Evolutionary conservation across 2,797 vertebrate species (phyloP).

Genomic region (Propithecus deckenii): DNA sequence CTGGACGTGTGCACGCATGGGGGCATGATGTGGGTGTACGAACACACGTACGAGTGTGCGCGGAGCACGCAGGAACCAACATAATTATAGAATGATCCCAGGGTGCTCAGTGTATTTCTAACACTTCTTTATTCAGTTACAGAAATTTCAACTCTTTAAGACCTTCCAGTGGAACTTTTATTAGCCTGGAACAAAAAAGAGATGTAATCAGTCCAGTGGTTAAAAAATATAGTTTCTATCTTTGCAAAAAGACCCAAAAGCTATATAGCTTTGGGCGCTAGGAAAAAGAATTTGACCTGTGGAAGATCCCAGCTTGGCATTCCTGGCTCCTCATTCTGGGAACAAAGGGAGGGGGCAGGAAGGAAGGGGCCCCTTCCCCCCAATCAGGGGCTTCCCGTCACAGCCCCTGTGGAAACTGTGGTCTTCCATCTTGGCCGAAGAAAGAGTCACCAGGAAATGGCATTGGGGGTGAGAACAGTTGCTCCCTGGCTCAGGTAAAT

Average conservation of each 20-base stretch:
- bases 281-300: background rate
- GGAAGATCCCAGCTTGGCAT: slow-evolving; percentile 68
- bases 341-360: slow-evolving; percentile 70
- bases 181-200: slow-evolving; percentile 22
- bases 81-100: background rate
- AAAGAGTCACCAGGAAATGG: slow-evolving; percentile 67
- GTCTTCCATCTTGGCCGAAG: slow-evolving; percentile 25
- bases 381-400: slow-evolving; percentile 63
- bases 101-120: background rate
- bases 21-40: accelerated
- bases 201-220: background rate
- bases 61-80: background rate
- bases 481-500: slow-evolving; percentile 63
- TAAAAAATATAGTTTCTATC: slow-evolving; percentile 47
- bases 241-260: background rate
- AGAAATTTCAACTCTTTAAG: slow-evolving; percentile 7
- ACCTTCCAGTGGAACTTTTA: background rate
- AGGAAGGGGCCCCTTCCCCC: slow-evolving; percentile 68
- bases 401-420: background rate
- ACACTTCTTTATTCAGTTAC: background rate
- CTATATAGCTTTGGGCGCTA: background rate
- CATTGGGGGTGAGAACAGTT: slow-evolving; percentile 14
- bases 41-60: no score
- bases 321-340: slow-evolving; percentile 51
- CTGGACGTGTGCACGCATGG: background rate